Conservation (phyloP, 2,113 vertebrate species). For the Eulacestoma nigropectus region DNA sequence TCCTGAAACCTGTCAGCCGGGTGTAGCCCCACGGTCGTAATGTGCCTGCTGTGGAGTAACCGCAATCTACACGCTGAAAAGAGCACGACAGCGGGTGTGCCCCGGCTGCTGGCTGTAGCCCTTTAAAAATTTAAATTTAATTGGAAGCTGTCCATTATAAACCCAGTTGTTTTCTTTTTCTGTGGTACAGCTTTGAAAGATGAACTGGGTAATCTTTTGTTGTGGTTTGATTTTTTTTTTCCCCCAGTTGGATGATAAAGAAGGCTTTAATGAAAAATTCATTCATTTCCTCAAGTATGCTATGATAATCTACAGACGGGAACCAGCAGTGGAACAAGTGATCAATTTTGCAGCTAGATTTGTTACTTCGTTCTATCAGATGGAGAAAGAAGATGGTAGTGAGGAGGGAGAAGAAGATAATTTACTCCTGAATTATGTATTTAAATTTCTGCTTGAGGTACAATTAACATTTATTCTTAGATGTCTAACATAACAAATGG, state of each 20-base stretch:
- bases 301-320: constrained; percentile 89
- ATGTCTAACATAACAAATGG: not conserved
- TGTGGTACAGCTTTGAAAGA: not conserved
- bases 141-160: not conserved
- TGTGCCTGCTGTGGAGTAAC: not conserved
- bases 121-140: not conserved
- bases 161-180: not conserved
- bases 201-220: not conserved
- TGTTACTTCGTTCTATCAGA: constrained; percentile 81
- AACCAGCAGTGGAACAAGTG: constrained; percentile 85
- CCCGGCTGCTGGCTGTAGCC: not conserved
- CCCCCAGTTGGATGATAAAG: constrained; percentile 82
- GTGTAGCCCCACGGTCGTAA: not conserved
- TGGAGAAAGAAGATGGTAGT: constrained; percentile 49
- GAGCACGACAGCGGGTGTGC: not conserved
- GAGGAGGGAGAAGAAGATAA: constrained; percentile 70
- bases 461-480: not conserved
- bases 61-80: not conserved
- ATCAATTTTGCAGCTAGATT: constrained; percentile 89
- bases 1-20: not conserved
- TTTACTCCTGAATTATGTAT: constrained; percentile 83
- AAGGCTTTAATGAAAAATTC: constrained; percentile 85
- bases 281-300: constrained; percentile 85
- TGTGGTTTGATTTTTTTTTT: not conserved
- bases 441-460: constrained; percentile 93